phyloP scores from a whole-genome alignment of 2,797 vertebrate genomes.

The Myripristis jacobus region DNA sequence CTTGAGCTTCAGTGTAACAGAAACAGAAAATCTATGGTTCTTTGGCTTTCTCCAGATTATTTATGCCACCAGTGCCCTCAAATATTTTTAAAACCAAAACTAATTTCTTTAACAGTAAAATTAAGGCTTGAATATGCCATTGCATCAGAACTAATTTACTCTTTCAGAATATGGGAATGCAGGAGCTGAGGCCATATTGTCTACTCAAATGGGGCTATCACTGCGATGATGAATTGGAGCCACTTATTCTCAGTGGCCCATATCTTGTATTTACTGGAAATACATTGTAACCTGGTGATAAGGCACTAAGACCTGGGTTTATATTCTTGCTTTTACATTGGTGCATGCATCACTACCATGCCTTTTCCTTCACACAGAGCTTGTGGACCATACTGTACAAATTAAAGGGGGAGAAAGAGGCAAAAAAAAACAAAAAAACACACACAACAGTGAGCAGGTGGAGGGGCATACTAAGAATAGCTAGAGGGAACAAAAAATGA shows the following conservation, averaged over 20 bases:
- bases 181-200: constrained; percentile 25
- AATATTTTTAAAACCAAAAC: too few species aligned
- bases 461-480: neutral
- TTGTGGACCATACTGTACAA: too few species aligned
- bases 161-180: constrained; percentile 41
- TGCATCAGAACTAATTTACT: constrained; percentile 49
- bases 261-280: constrained; percentile 3
- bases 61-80: too few species aligned
- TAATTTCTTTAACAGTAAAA: too few species aligned
- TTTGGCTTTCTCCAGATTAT: too few species aligned
- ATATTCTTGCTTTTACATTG: neutral
- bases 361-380: neutral
- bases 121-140: constrained; percentile 34
- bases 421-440: too few species aligned
- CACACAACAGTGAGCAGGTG: neutral
- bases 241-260: neutral
- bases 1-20: too few species aligned
- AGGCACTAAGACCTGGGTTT: neutral
- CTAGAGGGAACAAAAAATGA: neutral
- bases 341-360: neutral
- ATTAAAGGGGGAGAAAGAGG: neutral
- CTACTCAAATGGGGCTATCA: constrained; percentile 9
- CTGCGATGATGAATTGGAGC: neutral
- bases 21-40: too few species aligned
- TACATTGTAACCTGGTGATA: neutral